Conservation (phyloP, 2,113 vertebrate genomes). For the Trematocara nigrifrons region DNA sequence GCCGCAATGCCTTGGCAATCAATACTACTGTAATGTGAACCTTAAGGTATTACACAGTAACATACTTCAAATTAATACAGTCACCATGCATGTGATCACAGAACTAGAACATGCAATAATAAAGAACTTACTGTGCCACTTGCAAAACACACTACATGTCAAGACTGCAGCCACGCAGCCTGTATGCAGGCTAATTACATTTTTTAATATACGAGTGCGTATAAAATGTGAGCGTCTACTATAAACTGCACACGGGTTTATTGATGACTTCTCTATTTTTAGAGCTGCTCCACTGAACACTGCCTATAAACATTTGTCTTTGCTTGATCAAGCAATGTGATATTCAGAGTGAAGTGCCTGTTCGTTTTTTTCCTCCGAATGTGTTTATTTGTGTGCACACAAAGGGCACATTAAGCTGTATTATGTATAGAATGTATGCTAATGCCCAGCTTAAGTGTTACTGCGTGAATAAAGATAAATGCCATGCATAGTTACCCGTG, state of each 20-base stretch:
- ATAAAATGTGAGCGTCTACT: background rate
- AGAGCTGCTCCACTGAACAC: background rate
- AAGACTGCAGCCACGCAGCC: background rate
- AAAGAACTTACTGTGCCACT: background rate
- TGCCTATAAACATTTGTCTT: background rate
- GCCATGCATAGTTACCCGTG: background rate
- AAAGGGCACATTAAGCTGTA: background rate
- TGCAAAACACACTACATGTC: background rate
- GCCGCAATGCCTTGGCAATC: background rate
- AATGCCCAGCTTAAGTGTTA: background rate
- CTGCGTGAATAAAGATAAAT: background rate
- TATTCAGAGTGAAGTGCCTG: background rate
- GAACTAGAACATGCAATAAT: background rate
- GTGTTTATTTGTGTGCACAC: background rate
- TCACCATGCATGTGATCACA: background rate
- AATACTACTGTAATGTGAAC: slow-evolving; percentile 18
- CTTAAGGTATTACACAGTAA: background rate
- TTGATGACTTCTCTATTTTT: background rate
- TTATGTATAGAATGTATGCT: background rate
- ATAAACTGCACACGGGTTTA: slow-evolving; percentile 6
- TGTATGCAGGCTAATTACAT: background rate
- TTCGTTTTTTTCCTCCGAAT: background rate
- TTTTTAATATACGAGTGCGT: background rate
- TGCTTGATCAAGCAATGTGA: slow-evolving; percentile 20
- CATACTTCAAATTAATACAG: background rate